These are phyloP conservation scores for Ardeotis arabs DNA, from an alignment of 2,113 vertebrate genomes.

Conservation along the genomic window DNA sequence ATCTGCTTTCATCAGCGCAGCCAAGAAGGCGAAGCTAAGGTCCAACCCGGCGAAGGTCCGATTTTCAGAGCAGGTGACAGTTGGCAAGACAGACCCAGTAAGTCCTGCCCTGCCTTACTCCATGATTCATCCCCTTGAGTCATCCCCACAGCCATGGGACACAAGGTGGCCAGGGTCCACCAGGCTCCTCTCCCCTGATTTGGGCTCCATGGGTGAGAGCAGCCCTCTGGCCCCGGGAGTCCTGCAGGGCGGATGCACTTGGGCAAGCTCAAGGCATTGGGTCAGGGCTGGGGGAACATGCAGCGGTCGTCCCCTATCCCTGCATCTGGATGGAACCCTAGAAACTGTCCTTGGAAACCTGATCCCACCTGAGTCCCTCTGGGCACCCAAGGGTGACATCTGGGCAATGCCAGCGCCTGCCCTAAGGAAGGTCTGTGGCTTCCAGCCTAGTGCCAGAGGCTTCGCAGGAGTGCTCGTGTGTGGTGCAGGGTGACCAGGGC, in stretches of 20 bases:
- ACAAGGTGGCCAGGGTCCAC: rapidly evolving
- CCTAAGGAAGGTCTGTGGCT: neutral
- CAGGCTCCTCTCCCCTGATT: neutral
- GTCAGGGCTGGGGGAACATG: neutral
- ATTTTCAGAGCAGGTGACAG: conserved; percentile 96
- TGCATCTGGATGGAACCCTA: neutral
- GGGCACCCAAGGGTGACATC: neutral
- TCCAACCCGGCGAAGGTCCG: conserved; percentile 94
- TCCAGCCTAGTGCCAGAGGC: neutral
- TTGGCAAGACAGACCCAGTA: conserved; percentile 93
- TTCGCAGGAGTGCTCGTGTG: rapidly evolving
- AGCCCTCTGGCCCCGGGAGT: neutral
- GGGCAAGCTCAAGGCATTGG: rapidly evolving
- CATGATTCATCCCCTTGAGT: neutral
- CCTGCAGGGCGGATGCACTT: neutral
- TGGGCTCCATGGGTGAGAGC: neutral
- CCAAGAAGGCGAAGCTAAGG: conserved; percentile 94
- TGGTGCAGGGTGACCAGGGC: neutral
- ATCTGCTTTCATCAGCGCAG: conserved; percentile 98
- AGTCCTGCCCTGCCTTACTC: conserved; percentile 68
- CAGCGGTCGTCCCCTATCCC: neutral
- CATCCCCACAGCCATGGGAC: rapidly evolving
- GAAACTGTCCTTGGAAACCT: neutral
- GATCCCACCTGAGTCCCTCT: neutral
- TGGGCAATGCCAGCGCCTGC: neutral